Conservation (phyloP, 2,888 invertebrate species). For the Amphipyra tragopoginis region DNA sequence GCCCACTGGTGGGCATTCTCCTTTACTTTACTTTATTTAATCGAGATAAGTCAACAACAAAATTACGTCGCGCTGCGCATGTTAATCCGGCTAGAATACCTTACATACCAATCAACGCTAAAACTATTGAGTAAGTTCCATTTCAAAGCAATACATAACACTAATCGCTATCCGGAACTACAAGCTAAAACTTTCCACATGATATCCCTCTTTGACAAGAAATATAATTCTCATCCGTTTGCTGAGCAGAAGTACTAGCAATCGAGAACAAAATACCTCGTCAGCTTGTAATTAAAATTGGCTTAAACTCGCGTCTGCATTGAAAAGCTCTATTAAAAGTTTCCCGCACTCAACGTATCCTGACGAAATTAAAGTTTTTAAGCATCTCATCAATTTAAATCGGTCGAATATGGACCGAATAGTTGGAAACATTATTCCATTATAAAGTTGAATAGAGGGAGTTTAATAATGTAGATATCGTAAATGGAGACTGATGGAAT, state of each 20-base stretch:
- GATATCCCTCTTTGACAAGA: not conserved
- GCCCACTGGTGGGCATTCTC: no score
- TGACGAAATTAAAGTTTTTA: slow-evolving; percentile 52
- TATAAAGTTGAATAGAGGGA: not conserved
- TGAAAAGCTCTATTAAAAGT: slow-evolving; percentile 73
- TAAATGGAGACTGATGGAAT: no score
- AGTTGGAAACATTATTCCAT: slow-evolving; percentile 28
- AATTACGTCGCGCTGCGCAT: no score
- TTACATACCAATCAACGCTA: no score
- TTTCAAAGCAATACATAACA: no score
- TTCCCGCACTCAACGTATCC: slow-evolving; percentile 54
- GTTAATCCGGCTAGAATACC: no score
- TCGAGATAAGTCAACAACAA: no score
- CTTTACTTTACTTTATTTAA: no score
- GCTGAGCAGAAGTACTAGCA: not conserved
- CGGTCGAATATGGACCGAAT: slow-evolving; percentile 24
- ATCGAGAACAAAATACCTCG: slow-evolving; percentile 54
- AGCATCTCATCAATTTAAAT: slow-evolving; percentile 59
- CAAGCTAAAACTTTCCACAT: no score
- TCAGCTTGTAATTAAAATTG: slow-evolving; percentile 75
- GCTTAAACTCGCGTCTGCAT: slow-evolving; percentile 71
- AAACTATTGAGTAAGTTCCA: no score
- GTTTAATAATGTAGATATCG: no score
- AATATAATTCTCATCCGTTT: not conserved
- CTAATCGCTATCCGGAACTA: no score